Percentiles rank a stretch among this genome's conserved stretches.
These are phyloP conservation scores for Epiblema foenella DNA, from an alignment of 2,888 invertebrate species.

Conservation along the genomic window DNA sequence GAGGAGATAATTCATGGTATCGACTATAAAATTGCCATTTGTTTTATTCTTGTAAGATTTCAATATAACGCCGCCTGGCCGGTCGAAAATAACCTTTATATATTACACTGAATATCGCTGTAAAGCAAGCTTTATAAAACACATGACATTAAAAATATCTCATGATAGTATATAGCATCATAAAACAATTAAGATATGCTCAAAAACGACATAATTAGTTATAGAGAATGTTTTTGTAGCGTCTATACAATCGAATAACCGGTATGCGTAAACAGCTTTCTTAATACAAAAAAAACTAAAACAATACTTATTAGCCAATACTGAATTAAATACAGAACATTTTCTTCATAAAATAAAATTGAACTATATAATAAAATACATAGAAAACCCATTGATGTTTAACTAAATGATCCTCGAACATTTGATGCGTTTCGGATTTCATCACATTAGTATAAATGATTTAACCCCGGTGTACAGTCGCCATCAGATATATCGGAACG, in stretches of 20 bases:
- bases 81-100: not conserved
- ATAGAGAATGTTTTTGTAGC: not conserved
- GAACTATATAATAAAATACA: constrained; percentile 40
- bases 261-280: constrained; percentile 50
- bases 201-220: not conserved
- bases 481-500: too few species aligned
- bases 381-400: constrained; percentile 16
- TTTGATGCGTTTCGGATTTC: constrained; percentile 23
- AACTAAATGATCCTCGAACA: constrained; percentile 35
- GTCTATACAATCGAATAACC: constrained; percentile 17
- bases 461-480: constrained; percentile 45
- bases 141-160: constrained; percentile 2
- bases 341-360: constrained; percentile 34
- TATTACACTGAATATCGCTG: not conserved
- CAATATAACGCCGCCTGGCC: not conserved
- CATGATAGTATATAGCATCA: constrained; percentile 3
- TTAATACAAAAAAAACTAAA: constrained; percentile 49
- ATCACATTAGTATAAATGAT: constrained; percentile 45
- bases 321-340: constrained; percentile 62
- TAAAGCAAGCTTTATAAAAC: constrained; percentile 17
- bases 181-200: constrained; percentile 1
- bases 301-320: constrained; percentile 80
- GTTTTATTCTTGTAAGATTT: not conserved
- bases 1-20: not conserved
- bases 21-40: not conserved